A percentile compares a stretch with the other conserved stretches of the same genome.
Evolutionary conservation across 2,113 vertebrate species (phyloP).

Genomic region (Leuciscus idus): DNA sequence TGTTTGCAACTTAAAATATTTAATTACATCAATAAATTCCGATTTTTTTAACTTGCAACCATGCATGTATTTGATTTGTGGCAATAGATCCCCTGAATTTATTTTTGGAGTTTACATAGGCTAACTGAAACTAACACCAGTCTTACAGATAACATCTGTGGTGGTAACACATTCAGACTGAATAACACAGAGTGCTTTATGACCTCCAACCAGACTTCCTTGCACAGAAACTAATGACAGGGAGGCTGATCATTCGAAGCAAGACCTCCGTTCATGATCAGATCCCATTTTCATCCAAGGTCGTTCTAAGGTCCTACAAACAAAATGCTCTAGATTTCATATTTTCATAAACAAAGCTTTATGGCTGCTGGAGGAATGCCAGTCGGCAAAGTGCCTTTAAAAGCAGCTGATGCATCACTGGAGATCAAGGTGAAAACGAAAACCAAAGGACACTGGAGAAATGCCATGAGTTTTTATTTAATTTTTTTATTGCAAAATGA

Average conservation of each 20-base stretch:
- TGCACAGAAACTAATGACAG: not conserved
- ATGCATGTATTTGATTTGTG: too few species aligned
- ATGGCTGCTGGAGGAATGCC: not conserved
- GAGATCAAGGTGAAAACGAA: conserved; percentile 13
- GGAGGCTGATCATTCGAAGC: not conserved
- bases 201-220: not conserved
- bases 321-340: not conserved
- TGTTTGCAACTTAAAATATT: too few species aligned
- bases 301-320: not conserved
- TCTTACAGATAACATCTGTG: not conserved
- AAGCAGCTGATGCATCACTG: not conserved
- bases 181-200: not conserved
- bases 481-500: not conserved
- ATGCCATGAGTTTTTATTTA: not conserved
- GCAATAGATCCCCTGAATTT: too few species aligned
- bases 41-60: too few species aligned
- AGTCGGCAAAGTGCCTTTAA: not conserved
- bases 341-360: not conserved
- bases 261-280: not conserved
- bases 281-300: conserved; percentile 9
- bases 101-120: too few species aligned
- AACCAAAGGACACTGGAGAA: conserved; percentile 16
- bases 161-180: not conserved
- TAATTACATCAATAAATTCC: too few species aligned
- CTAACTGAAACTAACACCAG: not conserved